Evolutionary conservation across 1,140 invertebrate species (phyloP).

Genomic region (Cydia amplana): DNA sequence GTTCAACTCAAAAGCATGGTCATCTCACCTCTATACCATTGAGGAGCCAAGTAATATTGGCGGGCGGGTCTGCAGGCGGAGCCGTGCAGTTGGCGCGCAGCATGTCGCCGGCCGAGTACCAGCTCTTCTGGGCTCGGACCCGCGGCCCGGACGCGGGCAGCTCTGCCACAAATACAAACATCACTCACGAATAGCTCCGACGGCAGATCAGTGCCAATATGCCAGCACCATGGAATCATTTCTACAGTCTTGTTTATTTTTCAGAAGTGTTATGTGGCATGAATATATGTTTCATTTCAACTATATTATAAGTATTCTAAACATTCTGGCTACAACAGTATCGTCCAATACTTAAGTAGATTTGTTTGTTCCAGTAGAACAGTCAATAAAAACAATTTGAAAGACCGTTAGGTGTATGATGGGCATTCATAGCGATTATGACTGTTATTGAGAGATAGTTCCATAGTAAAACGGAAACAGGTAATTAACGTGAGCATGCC

Average conservation of each 20-base stretch:
- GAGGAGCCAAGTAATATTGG: conserved; percentile 90
- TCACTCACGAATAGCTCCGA: neutral
- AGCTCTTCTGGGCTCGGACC: conserved; percentile 84
- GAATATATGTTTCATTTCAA: no score
- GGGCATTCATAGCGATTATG: neutral
- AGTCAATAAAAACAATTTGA: no score
- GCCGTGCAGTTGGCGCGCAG: conserved; percentile 87
- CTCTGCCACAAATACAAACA: conserved; percentile 71
- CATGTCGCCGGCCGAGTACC: conserved; percentile 86
- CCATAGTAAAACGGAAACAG: neutral
- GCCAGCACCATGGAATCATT: no score
- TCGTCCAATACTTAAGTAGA: neutral
- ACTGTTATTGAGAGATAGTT: neutral
- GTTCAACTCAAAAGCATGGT: neutral
- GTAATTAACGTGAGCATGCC: neutral
- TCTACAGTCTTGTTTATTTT: no score
- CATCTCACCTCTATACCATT: conserved; percentile 85
- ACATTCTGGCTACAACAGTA: no score
- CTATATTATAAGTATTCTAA: neutral
- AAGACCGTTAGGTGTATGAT: no score
- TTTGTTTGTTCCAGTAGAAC: neutral
- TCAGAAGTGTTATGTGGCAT: no score
- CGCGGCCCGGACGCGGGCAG: conserved; percentile 83
- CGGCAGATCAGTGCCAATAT: no score
- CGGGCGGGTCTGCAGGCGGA: conserved; percentile 85